Evolutionary conservation across 2,797 vertebrate species (phyloP), one percentile per base, ranked within the genome.

Genomic region (Eutrigla gurnardus): DNA sequence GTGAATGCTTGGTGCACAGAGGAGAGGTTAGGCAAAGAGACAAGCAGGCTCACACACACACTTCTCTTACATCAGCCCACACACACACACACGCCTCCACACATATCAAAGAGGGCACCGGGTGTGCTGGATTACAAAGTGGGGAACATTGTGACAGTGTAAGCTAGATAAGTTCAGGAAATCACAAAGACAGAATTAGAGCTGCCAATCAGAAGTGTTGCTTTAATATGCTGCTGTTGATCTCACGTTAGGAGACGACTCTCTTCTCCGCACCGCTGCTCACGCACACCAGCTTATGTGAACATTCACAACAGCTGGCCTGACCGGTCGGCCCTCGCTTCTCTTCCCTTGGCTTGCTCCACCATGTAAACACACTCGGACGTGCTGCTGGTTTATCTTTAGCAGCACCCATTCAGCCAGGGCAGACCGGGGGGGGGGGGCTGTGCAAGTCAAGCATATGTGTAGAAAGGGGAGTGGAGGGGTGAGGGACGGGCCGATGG

Each of bases 341-440:
- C 73, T 84, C 76, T 87, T 80, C 61, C 78, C 80, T 85, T 88
- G 85, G 77, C 78, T 80, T 62, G 73, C 66, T 86, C 78, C 3
- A 8, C 82, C 86, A 68, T 75, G 82, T 86, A 89, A 92, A 93
- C 88, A 90, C 84, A 87, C 86, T 84, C 77, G 60, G 42, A 80
- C 42, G 43, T 79, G 77, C 72, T 75, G 61, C 86, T 81, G 86
- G 90, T 91, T 90, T 92, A 92, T 93, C 88, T 92, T 93, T 91
- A 90, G 89, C 74, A 81, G 75, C 78, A 65, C 69, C 78, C 89
- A 86, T 90, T 87, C 86, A 84, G 83, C 74, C 86, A 57, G 81
- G 74, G 72, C 77, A 57, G 65, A 74, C 75, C 70, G 18, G 15
- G 65, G 59, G 70, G 0, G 1, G 25, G 61, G 67, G 49, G 65